Evolutionary conservation across 2,113 vertebrate species (phyloP), one percentile per base, ranked within the genome.

Genomic region (Theropithecus gelada): DNA sequence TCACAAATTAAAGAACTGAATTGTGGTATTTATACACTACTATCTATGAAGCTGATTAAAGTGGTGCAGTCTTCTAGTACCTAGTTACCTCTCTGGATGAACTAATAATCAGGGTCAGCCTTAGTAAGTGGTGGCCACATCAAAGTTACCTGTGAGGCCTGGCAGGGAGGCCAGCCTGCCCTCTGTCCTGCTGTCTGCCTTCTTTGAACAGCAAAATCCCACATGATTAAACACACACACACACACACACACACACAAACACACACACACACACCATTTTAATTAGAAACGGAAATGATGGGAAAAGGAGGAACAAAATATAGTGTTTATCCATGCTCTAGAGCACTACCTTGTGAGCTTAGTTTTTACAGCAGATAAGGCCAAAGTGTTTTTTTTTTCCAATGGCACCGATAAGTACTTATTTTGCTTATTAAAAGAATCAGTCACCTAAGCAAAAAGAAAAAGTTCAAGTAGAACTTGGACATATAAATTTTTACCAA

Each of bases 261-360:
- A 38, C 9, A 52, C 16, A 66, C 11, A 75, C 35, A 57, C 55
- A 75, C 22, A 55, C 23, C 40, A 96, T 73, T 66, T 79, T 73
- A 64, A n/a, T 84, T 78, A 40, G 30, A 96, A 96, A 96, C 57
- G 55, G 8, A 90, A 94, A 95, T 84, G 55, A 78, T 57, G 32
- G 48, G 4, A 80, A 90, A 57, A 75, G 45, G n/a, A 70, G n/a
- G 45, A 94, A 78, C n/a, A 96, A 95, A 84, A 70, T 38, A 76
- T 0, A 82, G 30, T 43, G 25, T 13, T 94, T 25, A 48, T 95
- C 70, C 50, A 85, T 40, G 25, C 22, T 86, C 81, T 86, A 89
- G 43, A 93, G 87, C 23, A 97, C 57, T 14, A 50, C 10, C 32
- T 50, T 96, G 59, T 92, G 52, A 96, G 55, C 23, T 95, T 72